Conservation (phyloP, 2,113 vertebrate species). For the Larimichthys crocea region DNA sequence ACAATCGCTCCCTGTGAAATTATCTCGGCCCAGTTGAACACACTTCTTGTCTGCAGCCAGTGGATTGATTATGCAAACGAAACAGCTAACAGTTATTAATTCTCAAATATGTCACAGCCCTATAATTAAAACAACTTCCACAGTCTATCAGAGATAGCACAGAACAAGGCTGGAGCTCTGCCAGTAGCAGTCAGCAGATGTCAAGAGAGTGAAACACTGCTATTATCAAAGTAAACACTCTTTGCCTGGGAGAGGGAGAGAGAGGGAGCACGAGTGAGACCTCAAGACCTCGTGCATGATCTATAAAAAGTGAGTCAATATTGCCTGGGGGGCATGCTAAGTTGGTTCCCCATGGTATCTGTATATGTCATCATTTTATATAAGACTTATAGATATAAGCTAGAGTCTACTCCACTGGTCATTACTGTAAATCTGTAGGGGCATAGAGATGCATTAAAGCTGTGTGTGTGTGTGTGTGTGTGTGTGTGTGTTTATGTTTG, state of each 20-base stretch:
- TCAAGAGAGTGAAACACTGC: constrained; percentile 46
- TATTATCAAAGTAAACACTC: constrained; percentile 58
- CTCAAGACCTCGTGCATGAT: constrained; percentile 34
- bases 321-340: constrained; percentile 34
- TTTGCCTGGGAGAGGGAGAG: constrained; percentile 12
- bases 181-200: constrained; percentile 43
- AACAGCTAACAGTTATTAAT: constrained; percentile 29
- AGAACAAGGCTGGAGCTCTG: constrained; percentile 24
- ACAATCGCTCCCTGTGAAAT: constrained; percentile 26
- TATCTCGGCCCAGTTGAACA: constrained; percentile 16
- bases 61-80: constrained; percentile 40
- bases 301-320: constrained; percentile 63
- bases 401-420: constrained; percentile 6
- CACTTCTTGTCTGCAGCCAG: constrained; percentile 22
- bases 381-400: constrained; percentile 35
- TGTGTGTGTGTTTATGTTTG: too few relatives aligned
- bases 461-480: background rate
- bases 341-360: constrained; percentile 47
- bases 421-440: constrained; percentile 1
- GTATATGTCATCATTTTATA: constrained; percentile 49
- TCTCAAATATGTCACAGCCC: constrained; percentile 45
- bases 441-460: background rate
- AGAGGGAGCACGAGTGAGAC: constrained; percentile 20
- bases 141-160: constrained; percentile 28
- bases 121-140: constrained; percentile 56